Evolutionary conservation across 2,113 vertebrate genomes (phyloP).

Genomic region (Phalacrocorax aristotelis): DNA sequence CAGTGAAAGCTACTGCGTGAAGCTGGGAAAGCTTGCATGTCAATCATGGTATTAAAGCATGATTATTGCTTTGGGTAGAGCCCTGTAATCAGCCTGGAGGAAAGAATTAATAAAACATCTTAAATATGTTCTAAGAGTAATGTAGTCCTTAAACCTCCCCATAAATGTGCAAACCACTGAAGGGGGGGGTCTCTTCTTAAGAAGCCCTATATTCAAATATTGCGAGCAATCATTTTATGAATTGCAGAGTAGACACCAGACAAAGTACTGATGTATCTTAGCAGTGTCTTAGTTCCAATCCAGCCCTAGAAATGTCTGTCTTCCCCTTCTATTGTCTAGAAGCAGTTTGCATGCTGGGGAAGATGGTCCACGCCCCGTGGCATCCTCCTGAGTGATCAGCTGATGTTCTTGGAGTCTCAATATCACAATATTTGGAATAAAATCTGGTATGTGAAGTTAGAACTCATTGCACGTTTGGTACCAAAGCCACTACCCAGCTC

Average conservation of each 20-base stretch:
- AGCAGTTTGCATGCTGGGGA: neutral
- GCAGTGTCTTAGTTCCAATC: neutral
- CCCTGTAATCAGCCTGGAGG: neutral
- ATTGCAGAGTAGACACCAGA: neutral
- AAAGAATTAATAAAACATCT: neutral
- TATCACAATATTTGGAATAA: neutral
- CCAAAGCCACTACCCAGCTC: neutral
- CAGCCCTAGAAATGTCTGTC: neutral
- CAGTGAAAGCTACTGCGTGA: neutral
- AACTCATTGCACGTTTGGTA: fast-evolving
- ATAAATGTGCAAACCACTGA: neutral
- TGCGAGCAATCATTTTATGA: neutral
- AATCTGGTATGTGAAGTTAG: neutral
- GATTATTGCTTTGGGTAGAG: neutral
- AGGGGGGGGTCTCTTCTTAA: neutral
- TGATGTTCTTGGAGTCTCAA: neutral
- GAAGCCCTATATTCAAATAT: neutral
- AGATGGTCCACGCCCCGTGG: neutral
- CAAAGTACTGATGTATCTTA: neutral
- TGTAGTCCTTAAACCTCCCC: neutral
- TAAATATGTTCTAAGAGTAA: neutral
- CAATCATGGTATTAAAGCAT: neutral
- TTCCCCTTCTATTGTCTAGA: neutral
- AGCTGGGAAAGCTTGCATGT: neutral
- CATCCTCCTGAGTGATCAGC: neutral